These are phyloP conservation scores for Resseliella maxima DNA, from an alignment of 2,888 invertebrate genomes.

Conservation along the genomic window DNA sequence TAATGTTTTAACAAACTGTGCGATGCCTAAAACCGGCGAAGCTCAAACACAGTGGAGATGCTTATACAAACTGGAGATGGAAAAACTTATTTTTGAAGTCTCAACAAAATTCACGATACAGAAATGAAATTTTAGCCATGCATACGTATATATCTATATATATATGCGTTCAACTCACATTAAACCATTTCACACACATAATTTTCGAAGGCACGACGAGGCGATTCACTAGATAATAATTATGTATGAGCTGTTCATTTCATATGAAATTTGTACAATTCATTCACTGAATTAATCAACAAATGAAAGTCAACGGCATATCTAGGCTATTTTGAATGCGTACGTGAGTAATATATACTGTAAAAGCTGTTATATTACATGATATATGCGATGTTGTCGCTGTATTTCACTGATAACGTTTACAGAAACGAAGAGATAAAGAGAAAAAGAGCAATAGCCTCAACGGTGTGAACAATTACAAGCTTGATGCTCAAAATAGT, in stretches of 20 bases:
- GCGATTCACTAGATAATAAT: neutral
- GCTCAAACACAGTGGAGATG: too few relatives aligned
- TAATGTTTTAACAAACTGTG: too few relatives aligned
- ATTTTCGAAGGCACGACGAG: neutral
- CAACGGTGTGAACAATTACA: neutral
- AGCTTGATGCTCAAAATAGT: neutral
- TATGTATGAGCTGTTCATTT: neutral
- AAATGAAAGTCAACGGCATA: conserved; percentile 16
- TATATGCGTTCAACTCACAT: neutral
- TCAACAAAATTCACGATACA: too few relatives aligned
- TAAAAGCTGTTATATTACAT: neutral
- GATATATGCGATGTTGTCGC: too few relatives aligned
- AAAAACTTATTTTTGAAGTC: too few relatives aligned
- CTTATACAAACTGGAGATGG: too few relatives aligned
- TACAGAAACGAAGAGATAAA: too few relatives aligned
- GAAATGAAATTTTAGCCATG: neutral
- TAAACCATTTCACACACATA: conserved; percentile 15
- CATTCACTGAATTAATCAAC: neutral
- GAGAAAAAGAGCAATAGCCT: conserved; percentile 47
- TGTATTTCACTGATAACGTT: too few relatives aligned
- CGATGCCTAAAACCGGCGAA: too few relatives aligned
- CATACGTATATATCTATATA: neutral
- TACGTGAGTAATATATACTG: neutral
- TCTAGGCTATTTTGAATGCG: neutral
- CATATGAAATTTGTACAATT: conserved; percentile 2